phyloP scores from a whole-genome alignment of 2,113 vertebrate genomes.

The Zosterops japonicus region DNA sequence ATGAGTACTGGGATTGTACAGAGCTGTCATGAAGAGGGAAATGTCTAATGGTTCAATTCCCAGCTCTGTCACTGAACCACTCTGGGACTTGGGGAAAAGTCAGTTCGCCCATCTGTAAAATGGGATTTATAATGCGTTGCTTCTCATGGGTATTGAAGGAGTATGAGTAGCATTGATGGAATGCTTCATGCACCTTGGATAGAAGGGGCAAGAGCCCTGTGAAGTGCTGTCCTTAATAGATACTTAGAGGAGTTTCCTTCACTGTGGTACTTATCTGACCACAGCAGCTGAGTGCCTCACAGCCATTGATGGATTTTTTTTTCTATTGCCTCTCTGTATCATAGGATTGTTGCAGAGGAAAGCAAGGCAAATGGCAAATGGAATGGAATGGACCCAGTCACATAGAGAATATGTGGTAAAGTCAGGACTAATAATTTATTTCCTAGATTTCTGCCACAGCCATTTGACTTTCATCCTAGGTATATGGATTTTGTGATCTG shows the following conservation, averaged over 20 bases:
- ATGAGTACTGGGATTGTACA: constrained; percentile 60
- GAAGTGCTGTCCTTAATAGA: constrained; percentile 66
- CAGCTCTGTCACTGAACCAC: constrained; percentile 69
- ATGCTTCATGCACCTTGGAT: constrained; percentile 51
- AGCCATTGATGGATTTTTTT: background rate
- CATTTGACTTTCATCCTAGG: background rate
- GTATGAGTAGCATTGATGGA: constrained; percentile 45
- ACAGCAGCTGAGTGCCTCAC: constrained; percentile 52
- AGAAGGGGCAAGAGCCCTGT: constrained; percentile 56
- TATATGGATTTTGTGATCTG: background rate
- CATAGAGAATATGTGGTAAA: background rate
- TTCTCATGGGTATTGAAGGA: constrained; percentile 47
- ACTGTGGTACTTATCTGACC: constrained; percentile 61
- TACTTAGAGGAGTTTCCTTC: constrained; percentile 59
- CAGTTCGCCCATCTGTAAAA: constrained; percentile 69
- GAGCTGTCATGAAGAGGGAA: constrained; percentile 59
- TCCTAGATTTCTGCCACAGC: background rate
- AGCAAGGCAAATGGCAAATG: background rate
- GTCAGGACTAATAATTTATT: background rate
- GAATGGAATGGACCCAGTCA: background rate
- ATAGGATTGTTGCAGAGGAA: background rate
- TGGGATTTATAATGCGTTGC: constrained; percentile 64
- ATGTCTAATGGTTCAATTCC: constrained; percentile 61
- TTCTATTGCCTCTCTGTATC: background rate
- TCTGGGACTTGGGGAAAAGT: constrained; percentile 60